Evolutionary conservation across 2,113 vertebrate genomes (phyloP).

Genomic region (Grus americana): DNA sequence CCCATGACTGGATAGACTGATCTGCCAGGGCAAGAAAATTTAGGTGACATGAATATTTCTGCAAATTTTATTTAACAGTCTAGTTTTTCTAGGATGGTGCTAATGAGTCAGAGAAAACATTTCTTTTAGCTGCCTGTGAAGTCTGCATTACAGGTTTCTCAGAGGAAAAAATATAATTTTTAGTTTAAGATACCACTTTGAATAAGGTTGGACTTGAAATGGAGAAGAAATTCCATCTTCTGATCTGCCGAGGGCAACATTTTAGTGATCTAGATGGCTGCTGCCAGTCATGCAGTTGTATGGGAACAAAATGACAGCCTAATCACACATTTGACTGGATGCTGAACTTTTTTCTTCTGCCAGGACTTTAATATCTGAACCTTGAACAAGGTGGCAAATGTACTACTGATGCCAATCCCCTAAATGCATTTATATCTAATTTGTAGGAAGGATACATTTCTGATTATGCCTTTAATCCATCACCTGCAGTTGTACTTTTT

Average conservation of each 20-base stretch:
- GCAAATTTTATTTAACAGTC: not conserved
- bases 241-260: not conserved
- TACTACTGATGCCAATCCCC: not conserved
- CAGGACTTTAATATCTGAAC: not conserved
- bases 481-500: not conserved
- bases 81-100: not conserved
- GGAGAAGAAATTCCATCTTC: not conserved
- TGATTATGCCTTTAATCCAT: not conserved
- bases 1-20: not conserved
- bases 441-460: not conserved
- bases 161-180: not conserved
- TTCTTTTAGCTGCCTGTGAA: not conserved
- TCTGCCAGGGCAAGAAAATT: not conserved
- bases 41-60: not conserved
- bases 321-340: not conserved
- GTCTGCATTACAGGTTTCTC: not conserved
- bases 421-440: not conserved
- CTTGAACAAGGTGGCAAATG: not conserved
- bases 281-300: not conserved
- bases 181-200: not conserved
- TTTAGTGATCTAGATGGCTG: not conserved
- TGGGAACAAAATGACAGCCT: not conserved
- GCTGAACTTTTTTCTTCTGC: not conserved
- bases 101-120: not conserved
- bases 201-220: not conserved